Evolutionary conservation across 2,113 vertebrate genomes (phyloP), one percentile per base, ranked within the genome.

Genomic region (Vombatus ursinus): DNA sequence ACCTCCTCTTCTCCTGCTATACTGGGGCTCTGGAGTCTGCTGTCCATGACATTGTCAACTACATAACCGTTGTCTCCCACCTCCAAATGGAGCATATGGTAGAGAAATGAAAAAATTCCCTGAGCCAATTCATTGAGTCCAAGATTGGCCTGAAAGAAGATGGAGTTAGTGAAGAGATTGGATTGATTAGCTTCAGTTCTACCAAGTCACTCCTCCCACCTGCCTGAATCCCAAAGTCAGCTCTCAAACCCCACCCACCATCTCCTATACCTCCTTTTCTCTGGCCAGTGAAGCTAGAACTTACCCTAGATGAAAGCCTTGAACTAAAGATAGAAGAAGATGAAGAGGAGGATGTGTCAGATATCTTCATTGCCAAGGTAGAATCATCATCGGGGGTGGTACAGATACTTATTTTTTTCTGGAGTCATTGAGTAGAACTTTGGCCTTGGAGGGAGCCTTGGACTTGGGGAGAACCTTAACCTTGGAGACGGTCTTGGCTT

Each of bases 21-120:
- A 99, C 99, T 0, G 99, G 99, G 0, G 96, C 99, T 6, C 97
- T 99, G 61, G 99, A 99, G 95, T 99, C 99, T 61, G 98, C 99
- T 0, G 98, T 99, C 47, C 98, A 99, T 92, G 99, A 99, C 89
- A 99, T 99, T 0, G 99, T 99, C 37, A 99, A 99, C 97, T 99
- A 99, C 97, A 96, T 99, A 95, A 99, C 99, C 0, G 99, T 99
- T 0, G 99, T 99, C 94, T 99, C 99, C 91, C 99, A 99, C 98
- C 98, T 99, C 84, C 99, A 99, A 97, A 99, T 99, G 99, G 99
- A 99, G 95, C 99, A 99, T 51, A 99, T 99, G 52, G 99, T 99
- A 91, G 99, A 99, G 98, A 99, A 99, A 14, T 99, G 99, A 97
- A 95, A 99, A 12, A 99, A 99, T 0, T 99, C 99, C 0, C 96